These are phyloP conservation scores for Eutrigla gurnardus DNA, from an alignment of 2,797 vertebrate genomes.

Conservation along the genomic window DNA sequence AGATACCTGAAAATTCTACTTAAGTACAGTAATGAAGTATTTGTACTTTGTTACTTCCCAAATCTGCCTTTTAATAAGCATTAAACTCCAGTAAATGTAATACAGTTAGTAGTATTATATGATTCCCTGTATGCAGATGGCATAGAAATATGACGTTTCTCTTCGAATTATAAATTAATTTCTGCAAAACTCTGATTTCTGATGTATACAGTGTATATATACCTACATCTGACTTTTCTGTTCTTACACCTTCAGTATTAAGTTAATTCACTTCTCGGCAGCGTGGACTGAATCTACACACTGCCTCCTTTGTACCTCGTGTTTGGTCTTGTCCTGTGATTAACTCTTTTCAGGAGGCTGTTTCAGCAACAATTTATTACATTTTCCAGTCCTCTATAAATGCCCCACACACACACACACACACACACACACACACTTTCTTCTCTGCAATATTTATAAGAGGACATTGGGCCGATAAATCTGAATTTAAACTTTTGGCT, in stretches of 20 bases:
- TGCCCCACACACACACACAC: too few species aligned
- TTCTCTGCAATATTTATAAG: background rate
- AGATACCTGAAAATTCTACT: too few species aligned
- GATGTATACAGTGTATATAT: background rate
- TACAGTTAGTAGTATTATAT: background rate
- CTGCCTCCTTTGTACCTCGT: conserved; percentile 1
- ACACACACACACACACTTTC: background rate
- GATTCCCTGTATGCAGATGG: background rate
- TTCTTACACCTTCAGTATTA: background rate
- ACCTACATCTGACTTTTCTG: background rate
- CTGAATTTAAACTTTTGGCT: background rate
- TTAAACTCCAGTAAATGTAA: background rate
- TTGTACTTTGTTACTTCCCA: too few species aligned
- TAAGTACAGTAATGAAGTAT: too few species aligned
- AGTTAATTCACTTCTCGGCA: conserved; percentile 18
- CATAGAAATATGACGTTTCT: too few species aligned
- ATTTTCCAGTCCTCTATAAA: conserved; percentile 1
- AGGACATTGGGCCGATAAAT: background rate
- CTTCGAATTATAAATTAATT: too few species aligned
- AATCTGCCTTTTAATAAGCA: too few species aligned
- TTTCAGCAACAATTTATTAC: background rate
- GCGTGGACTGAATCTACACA: conserved; percentile 14
- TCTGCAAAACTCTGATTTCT: too few species aligned
- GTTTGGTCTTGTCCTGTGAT: background rate
- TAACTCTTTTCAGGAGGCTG: conserved; percentile 5